A percentile compares a stretch with the other conserved stretches of the same genome.
Evolutionary conservation across 2,113 vertebrate species (phyloP).

Genomic region (Tyrannus savana): DNA sequence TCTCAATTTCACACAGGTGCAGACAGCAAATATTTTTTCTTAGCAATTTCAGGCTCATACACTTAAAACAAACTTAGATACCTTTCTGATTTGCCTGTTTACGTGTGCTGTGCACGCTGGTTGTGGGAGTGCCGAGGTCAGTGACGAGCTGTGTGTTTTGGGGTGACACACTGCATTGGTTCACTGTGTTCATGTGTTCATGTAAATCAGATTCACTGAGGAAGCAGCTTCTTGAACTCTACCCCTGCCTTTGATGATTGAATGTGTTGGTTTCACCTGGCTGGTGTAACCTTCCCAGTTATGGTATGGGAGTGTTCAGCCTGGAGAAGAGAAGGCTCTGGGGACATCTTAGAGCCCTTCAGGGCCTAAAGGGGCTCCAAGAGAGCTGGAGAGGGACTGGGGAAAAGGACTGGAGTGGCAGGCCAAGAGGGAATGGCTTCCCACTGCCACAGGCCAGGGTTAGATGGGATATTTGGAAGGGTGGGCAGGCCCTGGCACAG

Average conservation of each 20-base stretch:
- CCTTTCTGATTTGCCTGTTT: not conserved
- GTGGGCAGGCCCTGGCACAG: not conserved
- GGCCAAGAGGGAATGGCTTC: not conserved
- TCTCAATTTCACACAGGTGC: slow-evolving; percentile 32
- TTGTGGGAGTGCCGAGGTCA: not conserved
- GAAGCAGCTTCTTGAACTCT: not conserved
- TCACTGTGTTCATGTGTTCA: not conserved
- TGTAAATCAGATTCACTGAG: not conserved
- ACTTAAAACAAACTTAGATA: not conserved
- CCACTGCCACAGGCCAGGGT: rapidly evolving
- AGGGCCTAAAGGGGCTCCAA: not conserved
- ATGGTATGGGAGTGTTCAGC: rapidly evolving
- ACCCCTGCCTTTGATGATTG: not conserved
- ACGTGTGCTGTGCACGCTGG: rapidly evolving
- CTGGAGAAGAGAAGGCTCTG: not conserved
- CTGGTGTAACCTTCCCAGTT: not conserved
- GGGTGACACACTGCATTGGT: not conserved
- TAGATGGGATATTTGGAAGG: not conserved
- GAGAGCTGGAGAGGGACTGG: not conserved
- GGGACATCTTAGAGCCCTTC: not conserved
- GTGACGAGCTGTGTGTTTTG: not conserved
- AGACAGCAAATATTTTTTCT: slow-evolving; percentile 41
- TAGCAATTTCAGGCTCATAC: not conserved
- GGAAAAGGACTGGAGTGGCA: not conserved
- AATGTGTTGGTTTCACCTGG: not conserved